Evolutionary conservation across 2,888 invertebrate genomes (phyloP), one percentile per base, ranked within the genome.

Genomic region (Agriotes lineatus): DNA sequence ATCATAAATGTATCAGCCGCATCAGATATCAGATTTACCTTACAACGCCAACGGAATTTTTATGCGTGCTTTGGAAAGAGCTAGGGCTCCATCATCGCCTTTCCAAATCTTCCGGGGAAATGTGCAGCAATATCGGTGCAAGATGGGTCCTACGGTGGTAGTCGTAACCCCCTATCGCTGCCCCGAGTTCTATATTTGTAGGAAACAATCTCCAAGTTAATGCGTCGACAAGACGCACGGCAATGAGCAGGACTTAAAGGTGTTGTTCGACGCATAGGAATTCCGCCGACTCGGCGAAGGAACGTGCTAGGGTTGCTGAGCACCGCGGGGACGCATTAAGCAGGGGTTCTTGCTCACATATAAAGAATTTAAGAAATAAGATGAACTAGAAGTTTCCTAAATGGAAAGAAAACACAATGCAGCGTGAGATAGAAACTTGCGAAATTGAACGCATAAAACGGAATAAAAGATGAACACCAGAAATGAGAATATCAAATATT

Each of bases 291-390:
- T 58, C 48, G 66, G 30, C 54, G 58, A 61, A 39, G 70, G 52
- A 67, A 76, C 73, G 74, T 75, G 76, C 69, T 71, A 69, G 68
- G 74, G 72, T 74, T 70, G 67, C 72, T 64, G 69, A 72, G 65
- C 69, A 74, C 74, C 71, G 69, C 62, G 67, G 75, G 76, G 75
- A 76, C 74, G 64, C 74, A 76, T 76, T 76, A 75, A 73, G 62
- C 50, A 52, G 71, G 57, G 70, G 61, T 58, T 65, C 70, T 60
- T 39, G 60, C 69, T 70, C 68, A 69, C 69, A 74, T 70, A 75
- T 74, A 74, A 73, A 74, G 73, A 75, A 74, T 75, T 74, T 73
- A 75, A 73, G 69, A 65, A 69, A 69, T 66, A 71, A 66, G 63
- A 69, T 50, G 61, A 67, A 42, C 61, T 56, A 66, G 67, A 70